These are phyloP conservation scores for Oreochromis spilurus DNA, from an alignment of 2,113 vertebrate species.

Conservation along the genomic window DNA sequence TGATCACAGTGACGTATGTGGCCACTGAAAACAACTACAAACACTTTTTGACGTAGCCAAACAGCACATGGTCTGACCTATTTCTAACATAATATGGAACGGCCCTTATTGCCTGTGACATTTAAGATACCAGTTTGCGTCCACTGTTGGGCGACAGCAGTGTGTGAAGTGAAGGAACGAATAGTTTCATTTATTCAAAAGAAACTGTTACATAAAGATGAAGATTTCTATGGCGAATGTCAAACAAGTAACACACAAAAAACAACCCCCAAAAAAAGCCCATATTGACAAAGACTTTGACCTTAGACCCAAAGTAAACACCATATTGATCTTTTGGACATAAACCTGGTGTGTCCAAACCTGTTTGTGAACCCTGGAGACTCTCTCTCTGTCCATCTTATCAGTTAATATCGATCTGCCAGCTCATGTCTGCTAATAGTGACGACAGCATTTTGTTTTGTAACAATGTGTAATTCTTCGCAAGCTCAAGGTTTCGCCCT, in stretches of 20 bases:
- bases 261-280: neutral
- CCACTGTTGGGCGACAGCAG: neutral
- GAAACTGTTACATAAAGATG: neutral
- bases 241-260: neutral
- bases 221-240: neutral
- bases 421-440: neutral
- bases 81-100: neutral
- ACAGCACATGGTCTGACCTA: neutral
- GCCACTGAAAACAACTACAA: neutral
- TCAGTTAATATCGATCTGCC: slow-evolving; percentile 44
- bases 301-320: neutral
- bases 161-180: no score
- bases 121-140: neutral
- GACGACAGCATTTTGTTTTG: neutral
- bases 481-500: slow-evolving; percentile 2
- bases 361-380: slow-evolving; percentile 9
- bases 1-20: neutral
- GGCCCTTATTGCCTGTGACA: neutral
- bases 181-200: neutral
- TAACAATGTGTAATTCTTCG: neutral
- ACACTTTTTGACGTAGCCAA: neutral
- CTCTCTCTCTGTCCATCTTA: slow-evolving; percentile 14
- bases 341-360: neutral
- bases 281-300: neutral
- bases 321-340: slow-evolving; percentile 23